Percentiles rank a stretch among this genome's conserved stretches.
Evolutionary conservation across 2,113 vertebrate genomes (phyloP).

Genomic region (Corythornis cristatus): DNA sequence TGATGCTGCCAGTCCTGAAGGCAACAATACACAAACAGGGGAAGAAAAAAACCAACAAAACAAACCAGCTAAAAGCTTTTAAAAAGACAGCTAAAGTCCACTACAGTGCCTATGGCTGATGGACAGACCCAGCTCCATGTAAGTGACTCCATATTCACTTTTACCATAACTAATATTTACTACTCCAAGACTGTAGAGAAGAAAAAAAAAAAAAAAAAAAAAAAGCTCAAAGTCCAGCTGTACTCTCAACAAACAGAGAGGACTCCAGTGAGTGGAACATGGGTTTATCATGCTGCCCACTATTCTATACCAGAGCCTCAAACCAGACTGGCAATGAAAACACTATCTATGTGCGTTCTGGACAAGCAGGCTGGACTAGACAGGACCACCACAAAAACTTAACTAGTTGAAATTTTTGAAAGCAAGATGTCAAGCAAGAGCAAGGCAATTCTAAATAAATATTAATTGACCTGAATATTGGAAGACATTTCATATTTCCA

Average conservation of each 20-base stretch:
- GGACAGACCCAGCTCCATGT: neutral
- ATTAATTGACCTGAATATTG: neutral
- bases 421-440: neutral
- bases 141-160: neutral
- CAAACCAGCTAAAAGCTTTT: no score
- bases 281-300: neutral
- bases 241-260: neutral
- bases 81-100: neutral
- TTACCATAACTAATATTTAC: neutral
- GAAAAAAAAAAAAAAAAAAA: neutral
- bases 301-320: neutral
- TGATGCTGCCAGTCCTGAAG: neutral
- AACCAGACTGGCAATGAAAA: neutral
- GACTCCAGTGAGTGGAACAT: neutral
- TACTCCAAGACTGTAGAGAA: neutral
- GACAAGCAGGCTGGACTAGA: neutral
- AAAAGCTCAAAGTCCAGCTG: neutral
- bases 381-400: neutral
- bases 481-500: neutral
- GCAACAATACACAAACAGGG: neutral
- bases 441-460: slow-evolving; percentile 5
- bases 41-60: neutral
- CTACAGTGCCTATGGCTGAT: neutral
- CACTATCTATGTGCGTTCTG: neutral
- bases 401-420: neutral